Evolutionary conservation across 2,113 vertebrate species (phyloP), one percentile per base, ranked within the genome.

Genomic region (Etheostoma spectabile): DNA sequence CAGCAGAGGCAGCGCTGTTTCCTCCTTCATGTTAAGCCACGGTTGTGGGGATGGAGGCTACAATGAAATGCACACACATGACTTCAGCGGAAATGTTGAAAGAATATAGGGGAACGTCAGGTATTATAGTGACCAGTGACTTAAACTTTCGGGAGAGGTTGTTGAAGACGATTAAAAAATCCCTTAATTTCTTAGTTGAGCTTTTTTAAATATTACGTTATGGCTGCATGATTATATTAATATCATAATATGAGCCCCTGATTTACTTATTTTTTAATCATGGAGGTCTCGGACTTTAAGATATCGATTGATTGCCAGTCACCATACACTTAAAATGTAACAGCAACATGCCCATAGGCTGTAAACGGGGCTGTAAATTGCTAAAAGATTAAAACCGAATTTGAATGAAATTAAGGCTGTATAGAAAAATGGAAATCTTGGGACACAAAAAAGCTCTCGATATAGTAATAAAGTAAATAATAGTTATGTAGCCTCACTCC

Each of bases 1-100:
- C 61, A 21, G 79, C 71, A 65, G 69, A 80, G 61, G 73, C 80
- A 83, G 69, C 83, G 73, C 80, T 88, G 83, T 21, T 57, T 45
- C 61, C 77, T 38, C 45, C 57, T 12, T 11, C 46, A 19, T 6
- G 45, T 13, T 30, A 5, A 68, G 67, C 14, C 72, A 21, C 46
- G 52, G 13, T 45, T 56, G 46, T 0, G 3, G 8, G n/a, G 42
- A 53, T 64, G 45, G 48, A 42, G 51, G 67, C 35, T 75, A 2
- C 59, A 14, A 38, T 22, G 64, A 51, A 60, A 38, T 5, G 33
- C 30, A 67, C 4, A 33, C 33, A 57, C 52, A 53, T 2, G 59
- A 24, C 30, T 19, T 55, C 35, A 59, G 33, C 21, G 27, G 51
- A 13, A n/a, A 49, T 46, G 52, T 48, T 48, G 30, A 6, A 30